Evolutionary conservation across 2,888 invertebrate species (phyloP).

Genomic region (Pteria penguin): DNA sequence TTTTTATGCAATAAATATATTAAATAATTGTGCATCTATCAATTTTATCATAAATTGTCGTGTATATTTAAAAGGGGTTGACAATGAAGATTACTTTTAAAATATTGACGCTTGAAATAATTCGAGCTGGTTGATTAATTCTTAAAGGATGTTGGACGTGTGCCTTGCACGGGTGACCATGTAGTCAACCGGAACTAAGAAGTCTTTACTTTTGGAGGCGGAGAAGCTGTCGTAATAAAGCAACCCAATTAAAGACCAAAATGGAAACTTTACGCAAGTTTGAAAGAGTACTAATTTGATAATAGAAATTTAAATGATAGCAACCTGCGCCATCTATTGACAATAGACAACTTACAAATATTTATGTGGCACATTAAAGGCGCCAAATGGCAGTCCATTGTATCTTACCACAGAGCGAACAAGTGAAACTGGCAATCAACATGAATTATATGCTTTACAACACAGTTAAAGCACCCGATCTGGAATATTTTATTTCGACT

Average conservation of each 20-base stretch:
- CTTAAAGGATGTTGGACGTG: slow-evolving; percentile 25
- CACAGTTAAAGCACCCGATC: too few relatives aligned
- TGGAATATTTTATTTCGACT: too few relatives aligned
- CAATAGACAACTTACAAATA: neutral
- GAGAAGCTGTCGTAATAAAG: neutral
- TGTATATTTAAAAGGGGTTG: too few relatives aligned
- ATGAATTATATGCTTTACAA: too few relatives aligned
- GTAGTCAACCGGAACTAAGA: slow-evolving; percentile 1
- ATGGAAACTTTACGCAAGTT: neutral
- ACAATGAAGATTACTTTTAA: too few relatives aligned
- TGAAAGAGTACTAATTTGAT: neutral
- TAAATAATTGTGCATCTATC: too few relatives aligned
- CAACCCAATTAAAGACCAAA: neutral
- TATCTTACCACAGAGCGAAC: too few relatives aligned
- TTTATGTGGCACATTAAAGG: neutral
- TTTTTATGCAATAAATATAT: too few relatives aligned
- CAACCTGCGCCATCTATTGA: neutral
- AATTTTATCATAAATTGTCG: too few relatives aligned
- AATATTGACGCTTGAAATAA: too few relatives aligned
- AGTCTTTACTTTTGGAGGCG: neutral
- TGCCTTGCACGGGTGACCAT: slow-evolving; percentile 35
- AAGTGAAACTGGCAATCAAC: too few relatives aligned
- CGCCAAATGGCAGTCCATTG: neutral
- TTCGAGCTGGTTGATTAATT: slow-evolving; percentile 24
- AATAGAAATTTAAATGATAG: neutral